Base-by-base conservation (phyloP, 2,113 vertebrate genomes). In the Trogon surrucura region DNA sequence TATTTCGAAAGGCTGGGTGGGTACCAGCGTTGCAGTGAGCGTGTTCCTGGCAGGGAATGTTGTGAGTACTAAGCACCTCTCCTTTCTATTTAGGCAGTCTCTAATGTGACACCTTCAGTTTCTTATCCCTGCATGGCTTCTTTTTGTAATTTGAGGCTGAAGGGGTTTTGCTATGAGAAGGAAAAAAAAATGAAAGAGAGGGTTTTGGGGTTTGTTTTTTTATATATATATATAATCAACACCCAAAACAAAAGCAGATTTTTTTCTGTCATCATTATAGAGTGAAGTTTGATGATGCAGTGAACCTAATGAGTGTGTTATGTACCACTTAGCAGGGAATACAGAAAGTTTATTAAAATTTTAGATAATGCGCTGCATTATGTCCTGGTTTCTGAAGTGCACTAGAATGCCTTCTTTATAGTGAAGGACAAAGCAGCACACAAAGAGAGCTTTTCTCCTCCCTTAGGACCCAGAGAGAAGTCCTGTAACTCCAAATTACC, bases 331-430 rank as follows among this genome's bases (percentile, higher is more conserved):
- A 95, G 83, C 56, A 89, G 70, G 60, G 56, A 95, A 44, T 71
- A 94, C 78, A 85, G 73, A 79, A 91, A 85, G 58, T 85, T 91
- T 82, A 88, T 95, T 95, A 89, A 89, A 79, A 56, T 89, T 97
- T 85, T 73, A 94, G 77, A 20, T 58, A 54, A 23, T 95, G 47
- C 62, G 36, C 88, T 95, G 80, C 19, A 17, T 85, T 83, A 51
- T 72, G 81, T 82, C 80, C 87, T 95, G 50, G 36, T 89, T 91
- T 89, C 50, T 66, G 50, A 88, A 89, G 47, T 85, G 74, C 64
- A 66, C 13, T 73, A 1, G 0, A 47, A 54, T 88, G 44, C 47
- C 19, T 64, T 56, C 65, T 91, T 95, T 85, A 12, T 47, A 69
- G n/a, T 36, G 29, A 65, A 77, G 81, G 71, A 94, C 71, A 95